Percentiles rank a stretch among this genome's conserved stretches.
Conservation (phyloP, 2,888 invertebrate genomes). For the Rhamnusium bicolor region DNA sequence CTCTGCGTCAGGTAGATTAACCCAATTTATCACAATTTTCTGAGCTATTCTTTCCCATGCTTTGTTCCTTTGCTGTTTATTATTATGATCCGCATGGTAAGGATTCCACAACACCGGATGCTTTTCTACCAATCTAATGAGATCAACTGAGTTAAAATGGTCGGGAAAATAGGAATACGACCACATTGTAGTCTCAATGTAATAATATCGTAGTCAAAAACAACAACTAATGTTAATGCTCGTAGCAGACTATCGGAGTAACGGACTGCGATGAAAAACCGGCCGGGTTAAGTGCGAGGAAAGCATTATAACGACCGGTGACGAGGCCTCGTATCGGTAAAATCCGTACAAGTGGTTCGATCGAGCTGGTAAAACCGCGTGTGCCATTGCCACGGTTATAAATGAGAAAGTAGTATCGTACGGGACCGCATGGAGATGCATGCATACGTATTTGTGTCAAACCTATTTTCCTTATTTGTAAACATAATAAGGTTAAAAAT, state of each 20-base stretch:
- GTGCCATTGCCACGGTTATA: neutral
- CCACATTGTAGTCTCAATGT: neutral
- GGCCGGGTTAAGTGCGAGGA: neutral
- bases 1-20: neutral
- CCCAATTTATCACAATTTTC: neutral
- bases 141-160: neutral
- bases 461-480: too few relatives aligned
- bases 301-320: neutral
- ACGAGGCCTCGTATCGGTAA: neutral
- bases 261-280: neutral
- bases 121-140: constrained; percentile 2
- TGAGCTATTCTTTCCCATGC: neutral
- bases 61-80: neutral
- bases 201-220: neutral
- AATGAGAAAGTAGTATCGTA: neutral
- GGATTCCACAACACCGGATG: constrained; percentile 5
- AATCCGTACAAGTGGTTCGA: neutral
- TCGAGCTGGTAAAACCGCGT: constrained; percentile 3
- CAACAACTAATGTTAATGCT: neutral
- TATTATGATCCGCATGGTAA: neutral
- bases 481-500: too few relatives aligned
- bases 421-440: too few relatives aligned
- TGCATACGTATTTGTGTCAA: too few relatives aligned
- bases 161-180: neutral
- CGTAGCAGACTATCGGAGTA: neutral